A percentile compares a stretch with the other conserved stretches of the same genome.
Evolutionary conservation across 2,888 invertebrate species (phyloP).

Genomic region (Piscicola geometra): DNA sequence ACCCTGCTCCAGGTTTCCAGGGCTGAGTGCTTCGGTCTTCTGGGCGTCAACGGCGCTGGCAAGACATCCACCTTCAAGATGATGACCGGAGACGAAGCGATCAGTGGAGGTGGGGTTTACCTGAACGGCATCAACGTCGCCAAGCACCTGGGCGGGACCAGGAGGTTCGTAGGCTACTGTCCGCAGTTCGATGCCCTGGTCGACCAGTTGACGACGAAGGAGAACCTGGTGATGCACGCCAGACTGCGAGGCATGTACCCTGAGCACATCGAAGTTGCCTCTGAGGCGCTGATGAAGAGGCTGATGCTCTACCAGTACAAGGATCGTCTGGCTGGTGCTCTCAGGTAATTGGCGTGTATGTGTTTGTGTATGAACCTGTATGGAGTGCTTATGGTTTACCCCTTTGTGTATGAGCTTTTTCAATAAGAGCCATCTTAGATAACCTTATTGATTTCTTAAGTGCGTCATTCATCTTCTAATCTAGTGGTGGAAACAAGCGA

Average conservation of each 20-base stretch:
- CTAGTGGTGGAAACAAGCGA: slow-evolving; percentile 50
- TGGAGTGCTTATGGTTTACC: too few species aligned
- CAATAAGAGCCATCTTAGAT: neutral
- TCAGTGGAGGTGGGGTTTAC: slow-evolving; percentile 66
- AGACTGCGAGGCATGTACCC: slow-evolving; percentile 41
- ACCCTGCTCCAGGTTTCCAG: too few species aligned
- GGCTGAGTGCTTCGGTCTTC: slow-evolving; percentile 73
- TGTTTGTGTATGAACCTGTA: too few species aligned
- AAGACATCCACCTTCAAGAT: slow-evolving; percentile 67
- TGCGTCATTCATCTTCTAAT: too few species aligned
- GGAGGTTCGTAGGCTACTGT: slow-evolving; percentile 71
- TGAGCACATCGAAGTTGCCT: slow-evolving; percentile 34
- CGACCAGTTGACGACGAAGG: slow-evolving; percentile 44
- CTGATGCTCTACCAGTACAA: slow-evolving; percentile 39
- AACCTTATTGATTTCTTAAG: neutral
- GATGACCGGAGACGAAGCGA: slow-evolving; percentile 70
- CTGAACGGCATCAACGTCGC: slow-evolving; percentile 45
- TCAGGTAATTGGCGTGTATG: slow-evolving; percentile 39
- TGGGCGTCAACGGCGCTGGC: slow-evolving; percentile 64
- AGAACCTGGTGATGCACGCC: slow-evolving; percentile 42
- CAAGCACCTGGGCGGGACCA: slow-evolving; percentile 61
- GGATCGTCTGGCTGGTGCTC: slow-evolving; percentile 46
- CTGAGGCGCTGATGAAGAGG: slow-evolving; percentile 34
- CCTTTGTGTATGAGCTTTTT: neutral
- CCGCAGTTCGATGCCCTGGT: slow-evolving; percentile 46